phyloP scores from a whole-genome alignment of 92 coral and sea anemone species.

The Phenganax marumi region DNA sequence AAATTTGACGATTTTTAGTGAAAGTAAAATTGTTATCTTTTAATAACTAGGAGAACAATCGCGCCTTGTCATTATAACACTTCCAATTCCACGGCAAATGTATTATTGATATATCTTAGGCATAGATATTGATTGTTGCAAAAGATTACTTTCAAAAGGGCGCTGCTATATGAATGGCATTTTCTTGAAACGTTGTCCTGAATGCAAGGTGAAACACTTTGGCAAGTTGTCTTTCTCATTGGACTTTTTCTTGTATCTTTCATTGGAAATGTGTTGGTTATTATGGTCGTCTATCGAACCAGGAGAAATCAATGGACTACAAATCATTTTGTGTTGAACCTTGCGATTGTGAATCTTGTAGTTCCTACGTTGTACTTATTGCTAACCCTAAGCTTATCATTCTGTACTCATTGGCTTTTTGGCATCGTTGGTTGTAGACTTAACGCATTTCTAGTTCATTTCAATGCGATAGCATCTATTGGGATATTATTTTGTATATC shows the following conservation, averaged over 20 bases:
- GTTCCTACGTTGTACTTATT: conserved; percentile 73
- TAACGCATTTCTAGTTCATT: conserved; percentile 73
- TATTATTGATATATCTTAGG: conserved; percentile 4
- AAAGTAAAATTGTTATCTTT: background rate
- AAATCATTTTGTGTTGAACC: conserved; percentile 82
- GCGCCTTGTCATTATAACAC: too few relatives aligned
- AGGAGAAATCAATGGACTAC: conserved; percentile 98
- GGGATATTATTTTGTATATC: conserved; percentile 91
- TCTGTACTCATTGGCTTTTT: conserved; percentile 71
- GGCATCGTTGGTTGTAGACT: conserved; percentile 72
- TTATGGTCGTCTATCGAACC: conserved; percentile 79
- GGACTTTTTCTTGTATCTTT: conserved; percentile 65
- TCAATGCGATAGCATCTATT: conserved; percentile 79
- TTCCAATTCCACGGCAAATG: background rate
- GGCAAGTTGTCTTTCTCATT: conserved; percentile 56
- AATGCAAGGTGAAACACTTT: background rate
- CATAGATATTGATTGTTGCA: background rate
- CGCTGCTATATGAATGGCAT: background rate
- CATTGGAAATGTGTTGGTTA: conserved; percentile 71
- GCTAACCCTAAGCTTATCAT: conserved; percentile 66
- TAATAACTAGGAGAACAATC: background rate
- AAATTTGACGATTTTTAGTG: background rate
- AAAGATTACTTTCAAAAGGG: background rate
- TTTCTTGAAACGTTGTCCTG: background rate
- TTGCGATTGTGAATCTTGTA: conserved; percentile 77